A percentile compares a stretch with the other conserved stretches of the same genome.
phyloP scores from a whole-genome alignment of 2,888 invertebrate genomes.

The Nematopogon swammerdamellus region DNA sequence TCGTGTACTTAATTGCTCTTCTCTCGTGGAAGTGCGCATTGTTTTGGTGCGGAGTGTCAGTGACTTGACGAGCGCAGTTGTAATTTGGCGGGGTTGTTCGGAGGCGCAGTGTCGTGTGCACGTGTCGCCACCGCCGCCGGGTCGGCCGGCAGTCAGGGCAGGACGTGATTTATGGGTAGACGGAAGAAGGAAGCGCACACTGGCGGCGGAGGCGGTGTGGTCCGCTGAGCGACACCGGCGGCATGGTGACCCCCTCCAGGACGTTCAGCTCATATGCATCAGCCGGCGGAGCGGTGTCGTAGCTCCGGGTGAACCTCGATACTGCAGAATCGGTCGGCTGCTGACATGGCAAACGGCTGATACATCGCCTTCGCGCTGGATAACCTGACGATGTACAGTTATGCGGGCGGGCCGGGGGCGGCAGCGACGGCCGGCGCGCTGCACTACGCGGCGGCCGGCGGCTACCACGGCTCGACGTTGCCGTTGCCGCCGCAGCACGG shows the following conservation, averaged over 20 bases:
- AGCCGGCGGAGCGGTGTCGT: neutral
- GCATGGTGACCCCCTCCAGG: neutral
- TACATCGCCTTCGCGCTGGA: conserved; percentile 10
- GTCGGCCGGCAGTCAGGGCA: too few relatives aligned
- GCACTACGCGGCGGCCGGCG: conserved; percentile 36
- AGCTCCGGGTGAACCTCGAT: neutral
- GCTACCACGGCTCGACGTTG: conserved; percentile 22
- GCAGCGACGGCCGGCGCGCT: conserved; percentile 29
- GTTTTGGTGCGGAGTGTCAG: neutral
- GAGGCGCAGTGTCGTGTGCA: conserved; percentile 9
- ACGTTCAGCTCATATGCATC: neutral
- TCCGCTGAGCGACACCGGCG: neutral
- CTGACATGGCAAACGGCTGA: conserved; percentile 4
- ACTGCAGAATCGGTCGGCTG: neutral
- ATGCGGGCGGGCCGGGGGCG: conserved; percentile 21
- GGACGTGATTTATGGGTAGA: conserved; percentile 10
- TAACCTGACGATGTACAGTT: conserved; percentile 35
- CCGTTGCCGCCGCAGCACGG: conserved; percentile 23
- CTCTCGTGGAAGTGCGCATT: too few relatives aligned
- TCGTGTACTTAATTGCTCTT: too few relatives aligned
- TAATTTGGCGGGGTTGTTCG: neutral
- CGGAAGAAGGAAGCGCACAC: neutral
- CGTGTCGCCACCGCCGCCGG: too few relatives aligned
- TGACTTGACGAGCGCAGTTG: neutral
- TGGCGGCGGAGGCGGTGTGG: neutral